Percentiles rank a stretch among this genome's conserved stretches.
phyloP scores from a whole-genome alignment of 1,140 invertebrate genomes.

The Chlorops oryzae region DNA sequence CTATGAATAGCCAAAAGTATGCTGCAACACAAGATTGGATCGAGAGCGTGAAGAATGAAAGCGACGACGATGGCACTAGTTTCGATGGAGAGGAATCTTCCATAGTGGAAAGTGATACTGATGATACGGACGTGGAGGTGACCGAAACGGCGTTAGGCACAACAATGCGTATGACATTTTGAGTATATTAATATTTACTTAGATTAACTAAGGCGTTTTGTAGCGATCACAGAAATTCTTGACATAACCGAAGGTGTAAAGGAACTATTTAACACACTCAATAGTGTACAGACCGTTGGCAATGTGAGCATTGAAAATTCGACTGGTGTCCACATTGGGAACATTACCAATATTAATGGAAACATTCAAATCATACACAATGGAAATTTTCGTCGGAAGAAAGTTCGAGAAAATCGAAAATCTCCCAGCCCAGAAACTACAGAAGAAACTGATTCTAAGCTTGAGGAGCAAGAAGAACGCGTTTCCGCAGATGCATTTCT shows the following conservation, averaged over 20 bases:
- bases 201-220: too few species aligned
- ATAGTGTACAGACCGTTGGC: slow-evolving; percentile 39
- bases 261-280: slow-evolving; percentile 36
- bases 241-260: slow-evolving; percentile 26
- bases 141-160: too few species aligned
- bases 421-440: background rate
- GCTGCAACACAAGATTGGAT: too few species aligned
- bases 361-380: slow-evolving; percentile 47
- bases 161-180: too few species aligned
- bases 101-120: too few species aligned
- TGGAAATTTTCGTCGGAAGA: too few species aligned
- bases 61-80: too few species aligned
- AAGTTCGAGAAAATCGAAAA: background rate
- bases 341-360: slow-evolving; percentile 48
- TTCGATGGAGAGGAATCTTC: too few species aligned
- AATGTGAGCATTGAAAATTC: slow-evolving; percentile 46
- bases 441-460: background rate
- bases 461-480: slow-evolving; percentile 21
- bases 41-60: too few species aligned
- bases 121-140: too few species aligned
- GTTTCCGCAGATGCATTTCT: slow-evolving; percentile 27
- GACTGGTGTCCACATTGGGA: slow-evolving; percentile 46
- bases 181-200: too few species aligned
- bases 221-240: slow-evolving; percentile 8
- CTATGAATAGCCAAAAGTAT: too few species aligned